Conservation (phyloP, 2,113 vertebrate species). For the Aegithalos caudatus region DNA sequence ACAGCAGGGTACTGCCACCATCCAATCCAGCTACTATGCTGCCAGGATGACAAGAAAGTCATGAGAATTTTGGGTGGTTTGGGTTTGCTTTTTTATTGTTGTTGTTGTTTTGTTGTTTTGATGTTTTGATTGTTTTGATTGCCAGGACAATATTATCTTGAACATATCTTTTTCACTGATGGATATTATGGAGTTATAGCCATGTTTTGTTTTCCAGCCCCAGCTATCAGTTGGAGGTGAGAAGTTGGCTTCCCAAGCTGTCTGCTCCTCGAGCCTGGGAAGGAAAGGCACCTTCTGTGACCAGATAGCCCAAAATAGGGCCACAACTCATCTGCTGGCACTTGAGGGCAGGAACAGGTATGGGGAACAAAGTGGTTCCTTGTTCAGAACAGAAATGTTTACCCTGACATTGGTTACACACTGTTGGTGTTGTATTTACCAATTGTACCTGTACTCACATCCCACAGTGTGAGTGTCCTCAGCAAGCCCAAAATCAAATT, state of each 20-base stretch:
- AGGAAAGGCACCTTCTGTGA: neutral
- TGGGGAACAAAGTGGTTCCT: neutral
- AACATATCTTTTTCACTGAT: neutral
- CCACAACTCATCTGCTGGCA: neutral
- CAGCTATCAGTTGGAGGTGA: neutral
- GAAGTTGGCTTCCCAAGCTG: neutral
- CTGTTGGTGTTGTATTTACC: neutral
- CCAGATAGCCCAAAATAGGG: neutral
- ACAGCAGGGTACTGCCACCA: neutral
- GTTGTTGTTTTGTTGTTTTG: neutral
- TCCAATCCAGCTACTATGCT: neutral
- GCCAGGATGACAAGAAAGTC: neutral
- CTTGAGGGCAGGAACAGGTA: neutral
- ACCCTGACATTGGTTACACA: neutral
- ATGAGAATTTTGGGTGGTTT: rapidly evolving
- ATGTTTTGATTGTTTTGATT: neutral
- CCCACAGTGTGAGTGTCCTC: neutral
- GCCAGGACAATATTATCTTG: neutral
- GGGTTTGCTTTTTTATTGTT: neutral
- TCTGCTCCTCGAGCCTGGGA: neutral
- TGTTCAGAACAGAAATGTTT: neutral
- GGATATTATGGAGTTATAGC: neutral
- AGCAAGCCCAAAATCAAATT: neutral
- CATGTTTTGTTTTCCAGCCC: neutral
- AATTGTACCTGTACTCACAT: neutral